These are phyloP conservation scores for Melieria omissa DNA, from an alignment of 2,888 invertebrate species.

Conservation along the genomic window DNA sequence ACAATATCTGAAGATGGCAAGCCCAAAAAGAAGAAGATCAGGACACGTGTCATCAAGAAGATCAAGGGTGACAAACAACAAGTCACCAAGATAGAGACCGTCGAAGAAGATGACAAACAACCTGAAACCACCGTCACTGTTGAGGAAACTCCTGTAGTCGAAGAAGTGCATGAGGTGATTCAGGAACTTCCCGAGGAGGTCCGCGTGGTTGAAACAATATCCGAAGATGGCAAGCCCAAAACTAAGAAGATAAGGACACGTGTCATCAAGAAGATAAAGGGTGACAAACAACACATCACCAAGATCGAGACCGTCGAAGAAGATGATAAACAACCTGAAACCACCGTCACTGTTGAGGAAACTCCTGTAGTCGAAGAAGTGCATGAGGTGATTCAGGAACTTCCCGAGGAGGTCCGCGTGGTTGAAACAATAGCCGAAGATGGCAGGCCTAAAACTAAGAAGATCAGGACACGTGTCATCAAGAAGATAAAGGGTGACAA, in stretches of 20 bases:
- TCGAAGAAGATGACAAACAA: conserved; percentile 40
- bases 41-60: conserved; percentile 42
- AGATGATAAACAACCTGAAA: conserved; percentile 40
- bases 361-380: conserved; percentile 32
- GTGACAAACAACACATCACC: conserved; percentile 40
- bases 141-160: conserved; percentile 31
- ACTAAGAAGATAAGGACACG: conserved; percentile 37
- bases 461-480: conserved; percentile 38
- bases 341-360: conserved; percentile 38
- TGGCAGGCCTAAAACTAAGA: conserved; percentile 37
- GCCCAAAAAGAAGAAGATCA: conserved; percentile 38
- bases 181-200: conserved; percentile 39
- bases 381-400: conserved; percentile 28
- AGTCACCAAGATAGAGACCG: conserved; percentile 42
- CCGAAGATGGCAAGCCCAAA: conserved; percentile 39
- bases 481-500: conserved; percentile 40
- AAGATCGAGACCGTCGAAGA: conserved; percentile 42
- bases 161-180: conserved; percentile 33
- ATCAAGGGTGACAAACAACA: conserved; percentile 42
- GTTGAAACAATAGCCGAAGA: conserved; percentile 36
- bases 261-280: conserved; percentile 39
- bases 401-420: conserved; percentile 39
- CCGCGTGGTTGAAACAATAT: conserved; percentile 37
- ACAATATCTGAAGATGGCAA: conserved; percentile 40
- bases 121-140: conserved; percentile 39